Evolutionary conservation across 2,888 invertebrate genomes (phyloP).

Genomic region (Pediacus dermestoides): DNA sequence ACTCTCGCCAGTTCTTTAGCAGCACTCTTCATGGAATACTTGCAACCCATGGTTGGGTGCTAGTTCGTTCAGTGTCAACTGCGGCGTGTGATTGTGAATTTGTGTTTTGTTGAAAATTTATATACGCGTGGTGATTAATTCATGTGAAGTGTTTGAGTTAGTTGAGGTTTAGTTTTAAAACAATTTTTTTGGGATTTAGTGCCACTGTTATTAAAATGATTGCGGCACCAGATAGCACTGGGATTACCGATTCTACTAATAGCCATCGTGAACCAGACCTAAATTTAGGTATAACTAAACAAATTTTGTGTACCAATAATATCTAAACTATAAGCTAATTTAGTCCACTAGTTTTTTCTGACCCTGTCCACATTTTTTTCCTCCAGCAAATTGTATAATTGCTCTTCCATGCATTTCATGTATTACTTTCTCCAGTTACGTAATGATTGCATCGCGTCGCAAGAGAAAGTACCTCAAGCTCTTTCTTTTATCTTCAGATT

Average conservation of each 20-base stretch:
- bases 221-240: conserved; percentile 64
- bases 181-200: conserved; percentile 9
- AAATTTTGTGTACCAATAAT: no score
- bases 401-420: conserved; percentile 16
- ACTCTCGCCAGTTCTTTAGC: conserved; percentile 49
- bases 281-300: conserved; percentile 62
- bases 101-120: conserved; percentile 7
- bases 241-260: conserved; percentile 52
- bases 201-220: conserved; percentile 53
- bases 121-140: conserved; percentile 1
- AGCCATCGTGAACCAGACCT: conserved; percentile 62
- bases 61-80: conserved; percentile 27
- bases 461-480: conserved; percentile 33
- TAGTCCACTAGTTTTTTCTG: background rate
- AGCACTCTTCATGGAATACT: conserved; percentile 32
- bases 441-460: conserved; percentile 20
- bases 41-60: conserved; percentile 8
- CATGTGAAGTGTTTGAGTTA: conserved; percentile 14
- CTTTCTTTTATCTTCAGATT: conserved; percentile 18
- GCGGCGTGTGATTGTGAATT: conserved; percentile 8
- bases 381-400: conserved; percentile 3
- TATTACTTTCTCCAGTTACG: conserved; percentile 30
- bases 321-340: no score
- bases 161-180: conserved; percentile 17
- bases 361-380: no score